phyloP scores from a whole-genome alignment of 1,140 invertebrate genomes.

The Trichoplusia ni region DNA sequence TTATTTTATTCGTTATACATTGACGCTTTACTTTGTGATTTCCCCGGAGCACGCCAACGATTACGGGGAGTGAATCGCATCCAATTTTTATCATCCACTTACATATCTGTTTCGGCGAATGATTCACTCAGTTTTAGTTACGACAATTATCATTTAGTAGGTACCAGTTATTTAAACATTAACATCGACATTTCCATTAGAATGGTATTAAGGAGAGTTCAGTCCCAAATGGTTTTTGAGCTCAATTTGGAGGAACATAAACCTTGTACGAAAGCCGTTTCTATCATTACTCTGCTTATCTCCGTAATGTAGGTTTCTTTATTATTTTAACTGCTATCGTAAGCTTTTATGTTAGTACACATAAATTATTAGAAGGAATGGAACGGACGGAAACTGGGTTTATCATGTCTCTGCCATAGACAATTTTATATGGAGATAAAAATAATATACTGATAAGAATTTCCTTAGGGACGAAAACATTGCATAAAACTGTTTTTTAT shows the following conservation, averaged over 20 bases:
- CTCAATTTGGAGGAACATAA: constrained; percentile 11
- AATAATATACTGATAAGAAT: not conserved
- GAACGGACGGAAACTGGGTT: not conserved
- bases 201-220: constrained; percentile 8
- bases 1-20: constrained; percentile 31
- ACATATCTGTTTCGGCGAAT: constrained; percentile 34
- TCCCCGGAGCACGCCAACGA: constrained; percentile 53
- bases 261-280: constrained; percentile 1
- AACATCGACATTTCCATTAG: constrained; percentile 11
- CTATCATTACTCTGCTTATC: constrained; percentile 20
- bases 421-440: not conserved
- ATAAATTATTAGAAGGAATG: not conserved
- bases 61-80: constrained; percentile 53
- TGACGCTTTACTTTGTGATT: constrained; percentile 48
- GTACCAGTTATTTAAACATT: not conserved
- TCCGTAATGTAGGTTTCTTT: constrained; percentile 18
- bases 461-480: not conserved
- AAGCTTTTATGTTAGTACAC: constrained; percentile 8
- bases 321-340: constrained; percentile 17
- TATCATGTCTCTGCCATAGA: not conserved
- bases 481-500: constrained; percentile 1
- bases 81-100: constrained; percentile 63
- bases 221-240: constrained; percentile 10
- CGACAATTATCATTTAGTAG: constrained; percentile 13
- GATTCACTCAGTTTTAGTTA: constrained; percentile 18